Percentiles rank a stretch among this genome's conserved stretches.
Evolutionary conservation across 2,888 invertebrate species (phyloP).

Genomic region (Petrolisthes manimaculis): DNA sequence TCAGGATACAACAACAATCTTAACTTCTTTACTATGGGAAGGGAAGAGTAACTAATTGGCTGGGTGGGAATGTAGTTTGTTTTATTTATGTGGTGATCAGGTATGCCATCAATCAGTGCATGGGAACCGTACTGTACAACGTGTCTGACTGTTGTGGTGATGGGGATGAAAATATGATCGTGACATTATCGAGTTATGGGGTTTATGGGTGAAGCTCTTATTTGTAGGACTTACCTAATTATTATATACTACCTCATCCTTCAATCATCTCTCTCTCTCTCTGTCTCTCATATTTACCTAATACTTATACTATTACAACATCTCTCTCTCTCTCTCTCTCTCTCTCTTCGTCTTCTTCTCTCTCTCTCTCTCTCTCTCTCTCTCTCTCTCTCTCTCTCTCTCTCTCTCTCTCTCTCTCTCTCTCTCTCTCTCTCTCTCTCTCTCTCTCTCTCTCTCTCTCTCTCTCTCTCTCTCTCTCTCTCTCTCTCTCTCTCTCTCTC

Average conservation of each 20-base stretch:
- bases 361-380: conserved; percentile 27
- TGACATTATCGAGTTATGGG: too few species aligned
- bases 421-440: background rate
- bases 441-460: background rate
- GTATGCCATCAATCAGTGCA: too few species aligned
- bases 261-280: background rate
- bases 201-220: too few species aligned
- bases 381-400: background rate
- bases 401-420: background rate
- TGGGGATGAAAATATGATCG: too few species aligned
- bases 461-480: background rate
- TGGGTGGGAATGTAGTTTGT: too few species aligned
- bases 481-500: conserved; percentile 19
- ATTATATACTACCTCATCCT: background rate
- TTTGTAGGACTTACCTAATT: conserved; percentile 1
- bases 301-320: background rate
- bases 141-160: too few species aligned
- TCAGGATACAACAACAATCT: too few species aligned
- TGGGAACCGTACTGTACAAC: too few species aligned
- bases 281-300: background rate
- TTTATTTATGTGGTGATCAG: too few species aligned
- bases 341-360: background rate
- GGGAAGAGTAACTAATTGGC: too few species aligned
- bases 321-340: conserved; percentile 19
- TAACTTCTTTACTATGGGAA: too few species aligned